Conservation (phyloP, 2,888 invertebrate species). For the Crioceris asparagi region DNA sequence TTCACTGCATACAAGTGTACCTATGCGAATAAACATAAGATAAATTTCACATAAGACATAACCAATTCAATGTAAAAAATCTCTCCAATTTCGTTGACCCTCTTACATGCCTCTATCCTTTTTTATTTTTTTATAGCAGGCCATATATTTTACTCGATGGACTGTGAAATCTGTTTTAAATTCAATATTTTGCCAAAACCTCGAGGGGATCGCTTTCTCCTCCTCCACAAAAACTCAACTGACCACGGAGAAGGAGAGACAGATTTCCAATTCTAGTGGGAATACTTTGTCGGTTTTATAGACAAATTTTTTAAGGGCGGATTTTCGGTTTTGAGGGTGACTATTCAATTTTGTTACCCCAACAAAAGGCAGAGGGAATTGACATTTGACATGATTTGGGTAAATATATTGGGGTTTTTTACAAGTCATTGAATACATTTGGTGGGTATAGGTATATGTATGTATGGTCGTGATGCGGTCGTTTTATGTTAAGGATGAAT, state of each 20-base stretch:
- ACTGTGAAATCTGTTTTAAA: slow-evolving; percentile 20
- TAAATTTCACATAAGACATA: no score
- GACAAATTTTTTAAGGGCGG: slow-evolving; percentile 19
- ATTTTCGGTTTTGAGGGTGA: slow-evolving; percentile 16
- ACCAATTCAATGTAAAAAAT: no score
- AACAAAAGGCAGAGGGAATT: no score
- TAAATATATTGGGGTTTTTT: slow-evolving; percentile 12
- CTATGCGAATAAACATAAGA: no score
- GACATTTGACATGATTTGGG: slow-evolving; percentile 17
- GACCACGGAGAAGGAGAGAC: slow-evolving; percentile 16
- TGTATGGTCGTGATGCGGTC: no score
- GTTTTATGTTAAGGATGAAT: no score
- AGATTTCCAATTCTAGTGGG: slow-evolving; percentile 17
- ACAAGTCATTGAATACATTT: slow-evolving; percentile 14
- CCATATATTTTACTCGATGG: slow-evolving; percentile 19
- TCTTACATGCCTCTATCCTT: no score
- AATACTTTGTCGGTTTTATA: slow-evolving; percentile 19
- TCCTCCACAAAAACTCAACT: slow-evolving; percentile 13
- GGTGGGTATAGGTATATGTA: no score
- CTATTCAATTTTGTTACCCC: slow-evolving; percentile 1
- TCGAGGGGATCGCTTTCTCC: slow-evolving; percentile 16
- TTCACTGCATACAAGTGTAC: no score
- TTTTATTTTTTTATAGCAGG: no score
- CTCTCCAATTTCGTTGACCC: no score
- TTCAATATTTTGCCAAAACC: slow-evolving; percentile 17